Percentiles rank a stretch among this genome's conserved stretches.
Evolutionary conservation across 1,140 invertebrate genomes (phyloP).

Genomic region (Mercenaria mercenaria): DNA sequence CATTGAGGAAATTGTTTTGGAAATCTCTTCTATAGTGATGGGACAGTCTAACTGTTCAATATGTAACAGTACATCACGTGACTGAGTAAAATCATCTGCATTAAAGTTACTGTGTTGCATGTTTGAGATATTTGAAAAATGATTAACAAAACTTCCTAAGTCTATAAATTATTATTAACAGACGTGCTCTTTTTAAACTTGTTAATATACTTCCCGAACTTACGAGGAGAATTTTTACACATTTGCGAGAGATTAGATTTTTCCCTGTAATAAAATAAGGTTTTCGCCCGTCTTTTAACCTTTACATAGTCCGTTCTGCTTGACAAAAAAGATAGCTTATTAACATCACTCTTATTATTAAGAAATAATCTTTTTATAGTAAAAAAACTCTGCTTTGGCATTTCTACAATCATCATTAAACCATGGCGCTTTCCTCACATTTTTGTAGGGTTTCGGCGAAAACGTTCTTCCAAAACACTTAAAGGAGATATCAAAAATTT

Average conservation of each 20-base stretch:
- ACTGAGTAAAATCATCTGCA: background rate
- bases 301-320: background rate
- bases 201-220: background rate
- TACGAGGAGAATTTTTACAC: background rate
- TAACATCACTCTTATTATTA: background rate
- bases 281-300: background rate
- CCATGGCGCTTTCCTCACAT: background rate
- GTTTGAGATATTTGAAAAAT: background rate
- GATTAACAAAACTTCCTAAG: background rate
- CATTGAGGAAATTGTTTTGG: background rate
- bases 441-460: background rate
- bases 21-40: background rate
- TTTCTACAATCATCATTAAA: conserved; percentile 1
- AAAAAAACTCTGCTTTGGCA: background rate
- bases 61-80: background rate
- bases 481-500: background rate
- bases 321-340: background rate
- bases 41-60: background rate
- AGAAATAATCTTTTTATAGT: background rate
- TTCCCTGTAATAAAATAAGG: background rate
- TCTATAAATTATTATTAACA: background rate
- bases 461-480: background rate
- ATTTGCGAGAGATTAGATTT: background rate
- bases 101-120: background rate
- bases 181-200: background rate